Evolutionary conservation across 2,797 vertebrate genomes (phyloP).

Genomic region (Myoxocephalus aenaeus): DNA sequence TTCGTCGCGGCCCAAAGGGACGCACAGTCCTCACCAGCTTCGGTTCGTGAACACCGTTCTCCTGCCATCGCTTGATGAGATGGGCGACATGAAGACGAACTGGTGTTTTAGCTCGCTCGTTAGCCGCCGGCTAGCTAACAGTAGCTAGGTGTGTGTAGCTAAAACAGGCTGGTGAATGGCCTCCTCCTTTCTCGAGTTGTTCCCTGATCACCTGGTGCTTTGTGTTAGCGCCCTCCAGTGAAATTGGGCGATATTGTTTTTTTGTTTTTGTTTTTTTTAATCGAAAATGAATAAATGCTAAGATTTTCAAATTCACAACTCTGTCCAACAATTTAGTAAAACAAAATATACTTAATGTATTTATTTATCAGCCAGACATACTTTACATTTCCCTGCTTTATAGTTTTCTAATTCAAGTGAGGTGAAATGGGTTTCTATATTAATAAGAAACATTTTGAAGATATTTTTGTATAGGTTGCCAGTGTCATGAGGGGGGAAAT

Average conservation of each 20-base stretch:
- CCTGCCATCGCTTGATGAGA: conserved; percentile 80
- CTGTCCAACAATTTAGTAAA: not conserved
- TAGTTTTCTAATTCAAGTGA: not conserved
- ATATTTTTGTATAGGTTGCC: not conserved
- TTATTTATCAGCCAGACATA: not conserved
- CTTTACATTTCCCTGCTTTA: not conserved
- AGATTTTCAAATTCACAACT: conserved; percentile 3
- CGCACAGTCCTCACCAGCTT: conserved; percentile 82
- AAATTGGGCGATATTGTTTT: not conserved
- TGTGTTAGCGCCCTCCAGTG: conserved; percentile 77
- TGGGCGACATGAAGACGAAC: conserved; percentile 75
- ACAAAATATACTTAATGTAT: too few relatives aligned
- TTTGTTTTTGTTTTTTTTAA: not conserved
- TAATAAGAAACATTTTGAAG: not conserved
- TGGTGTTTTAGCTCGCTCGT: conserved; percentile 73
- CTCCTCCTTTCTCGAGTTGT: conserved; percentile 76
- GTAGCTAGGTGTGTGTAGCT: conserved; percentile 76
- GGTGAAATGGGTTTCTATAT: not conserved
- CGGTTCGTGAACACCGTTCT: conserved; percentile 81
- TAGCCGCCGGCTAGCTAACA: conserved; percentile 80
- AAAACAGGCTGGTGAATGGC: conserved; percentile 80
- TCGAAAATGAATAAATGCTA: not conserved
- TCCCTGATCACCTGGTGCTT: conserved; percentile 65
- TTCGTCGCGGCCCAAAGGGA: conserved; percentile 2
- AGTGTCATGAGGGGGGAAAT: not conserved